These are phyloP conservation scores for Channallabes apus DNA, from an alignment of 2,797 vertebrate species.

Conservation along the genomic window DNA sequence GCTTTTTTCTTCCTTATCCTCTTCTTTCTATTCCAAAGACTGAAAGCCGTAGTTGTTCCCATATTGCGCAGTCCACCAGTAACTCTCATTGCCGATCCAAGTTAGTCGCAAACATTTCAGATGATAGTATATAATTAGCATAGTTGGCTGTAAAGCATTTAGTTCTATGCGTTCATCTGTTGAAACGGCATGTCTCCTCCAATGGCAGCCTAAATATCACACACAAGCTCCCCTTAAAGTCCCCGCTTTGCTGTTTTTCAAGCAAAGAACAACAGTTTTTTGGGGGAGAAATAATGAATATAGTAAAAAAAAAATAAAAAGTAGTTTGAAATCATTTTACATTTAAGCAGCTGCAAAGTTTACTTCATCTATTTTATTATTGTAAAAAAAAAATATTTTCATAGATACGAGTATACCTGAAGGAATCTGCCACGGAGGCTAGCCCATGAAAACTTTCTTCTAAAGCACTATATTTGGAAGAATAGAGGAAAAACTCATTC, in stretches of 20 bases:
- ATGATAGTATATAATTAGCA: conserved; percentile 58
- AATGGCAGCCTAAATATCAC: conserved; percentile 74
- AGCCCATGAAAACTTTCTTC: conserved; percentile 49
- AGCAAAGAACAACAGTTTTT: conserved; percentile 23
- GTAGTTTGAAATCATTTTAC: conserved; percentile 45
- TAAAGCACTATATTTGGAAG: conserved; percentile 56
- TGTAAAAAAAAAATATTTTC: conserved; percentile 55
- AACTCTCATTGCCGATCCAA: conserved; percentile 70
- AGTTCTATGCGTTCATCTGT: conserved; percentile 65
- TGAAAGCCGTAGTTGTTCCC: conserved; percentile 73
- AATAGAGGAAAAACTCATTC: conserved; percentile 44
- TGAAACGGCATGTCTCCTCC: conserved; percentile 63
- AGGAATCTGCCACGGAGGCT: conserved; percentile 54
- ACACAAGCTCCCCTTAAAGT: conserved; percentile 45
- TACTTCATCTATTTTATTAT: conserved; percentile 62
- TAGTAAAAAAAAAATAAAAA: background rate
- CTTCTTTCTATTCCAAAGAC: conserved; percentile 80
- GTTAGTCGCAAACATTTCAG: conserved; percentile 53
- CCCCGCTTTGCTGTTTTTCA: conserved; percentile 49
- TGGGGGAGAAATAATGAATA: background rate
- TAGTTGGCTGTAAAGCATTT: conserved; percentile 66
- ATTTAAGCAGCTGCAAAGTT: conserved; percentile 54
- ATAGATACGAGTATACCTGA: conserved; percentile 51
- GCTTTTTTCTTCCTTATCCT: conserved; percentile 42
- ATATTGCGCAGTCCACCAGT: conserved; percentile 80